Evolutionary conservation across 2,113 vertebrate species (phyloP).

Genomic region (Eulacestoma nigropectus): DNA sequence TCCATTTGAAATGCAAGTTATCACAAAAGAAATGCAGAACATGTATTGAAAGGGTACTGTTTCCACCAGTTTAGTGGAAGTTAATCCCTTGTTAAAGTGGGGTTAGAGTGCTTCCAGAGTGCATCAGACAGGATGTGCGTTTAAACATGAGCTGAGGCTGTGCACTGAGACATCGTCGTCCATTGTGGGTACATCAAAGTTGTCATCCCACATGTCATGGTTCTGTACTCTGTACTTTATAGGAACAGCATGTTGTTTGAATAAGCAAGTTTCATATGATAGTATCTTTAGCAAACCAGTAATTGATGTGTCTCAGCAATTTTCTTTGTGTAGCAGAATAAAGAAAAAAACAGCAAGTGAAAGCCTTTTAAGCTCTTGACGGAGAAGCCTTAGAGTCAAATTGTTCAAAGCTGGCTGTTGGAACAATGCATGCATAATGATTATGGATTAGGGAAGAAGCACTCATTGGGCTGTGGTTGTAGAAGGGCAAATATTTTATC

Average conservation of each 20-base stretch:
- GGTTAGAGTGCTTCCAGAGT: not conserved
- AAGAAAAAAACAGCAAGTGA: not conserved
- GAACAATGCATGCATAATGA: not conserved
- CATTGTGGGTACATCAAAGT: not conserved
- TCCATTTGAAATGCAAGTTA: not conserved
- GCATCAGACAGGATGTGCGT: not conserved
- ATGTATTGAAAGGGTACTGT: not conserved
- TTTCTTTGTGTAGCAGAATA: conserved; percentile 42
- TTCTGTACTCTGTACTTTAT: not conserved
- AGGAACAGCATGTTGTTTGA: conserved; percentile 7
- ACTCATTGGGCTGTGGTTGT: not conserved
- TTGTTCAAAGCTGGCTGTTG: not conserved
- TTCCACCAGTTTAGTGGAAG: not conserved
- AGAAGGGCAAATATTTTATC: not conserved
- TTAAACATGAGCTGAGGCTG: not conserved
- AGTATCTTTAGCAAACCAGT: not conserved
- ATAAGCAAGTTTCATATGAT: conserved; percentile 28
- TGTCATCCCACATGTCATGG: not conserved
- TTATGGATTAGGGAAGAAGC: not conserved
- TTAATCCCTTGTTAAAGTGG: conserved; percentile 3
- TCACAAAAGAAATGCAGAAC: not conserved
- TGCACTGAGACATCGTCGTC: not conserved
- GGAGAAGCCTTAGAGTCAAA: conserved; percentile 9
- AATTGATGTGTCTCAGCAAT: conserved; percentile 43
- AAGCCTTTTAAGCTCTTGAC: conserved; percentile 42